Evolutionary conservation across 1,140 invertebrate genomes (phyloP).

Genomic region (Metaphire vulgaris): DNA sequence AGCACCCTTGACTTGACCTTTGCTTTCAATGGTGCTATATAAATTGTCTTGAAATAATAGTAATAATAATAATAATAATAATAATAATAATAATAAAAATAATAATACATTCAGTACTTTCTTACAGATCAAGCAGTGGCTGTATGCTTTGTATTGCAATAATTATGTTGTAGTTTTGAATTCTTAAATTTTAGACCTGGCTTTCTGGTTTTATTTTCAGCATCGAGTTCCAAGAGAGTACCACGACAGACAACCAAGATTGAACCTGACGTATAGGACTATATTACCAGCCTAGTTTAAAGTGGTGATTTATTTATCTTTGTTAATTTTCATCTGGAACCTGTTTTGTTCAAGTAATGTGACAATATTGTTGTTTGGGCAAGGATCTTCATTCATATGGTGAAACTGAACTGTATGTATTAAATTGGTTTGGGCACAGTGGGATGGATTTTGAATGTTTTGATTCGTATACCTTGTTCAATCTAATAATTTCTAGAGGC

Average conservation of each 20-base stretch:
- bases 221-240: slow-evolving; percentile 48
- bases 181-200: neutral
- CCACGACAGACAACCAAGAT: slow-evolving; percentile 46
- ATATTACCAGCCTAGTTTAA: slow-evolving; percentile 27
- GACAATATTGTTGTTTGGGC: too few relatives aligned
- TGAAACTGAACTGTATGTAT: too few relatives aligned
- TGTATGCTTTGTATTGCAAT: neutral
- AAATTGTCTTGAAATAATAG: too few relatives aligned
- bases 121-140: neutral
- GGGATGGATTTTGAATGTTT: too few relatives aligned
- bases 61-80: too few relatives aligned
- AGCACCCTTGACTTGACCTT: neutral
- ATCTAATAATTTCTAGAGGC: too few relatives aligned
- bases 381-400: too few relatives aligned
- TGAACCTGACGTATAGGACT: slow-evolving; percentile 48
- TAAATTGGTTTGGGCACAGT: too few relatives aligned
- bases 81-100: neutral
- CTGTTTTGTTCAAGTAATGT: too few relatives aligned
- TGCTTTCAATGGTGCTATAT: neutral
- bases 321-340: too few relatives aligned
- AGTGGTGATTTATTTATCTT: too few relatives aligned
- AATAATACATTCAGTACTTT: neutral
- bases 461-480: too few relatives aligned
- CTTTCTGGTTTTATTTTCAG: slow-evolving; percentile 37
- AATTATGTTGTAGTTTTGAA: slow-evolving; percentile 5